Percentiles rank a stretch among this genome's conserved stretches.
phyloP scores from a whole-genome alignment of 2,113 vertebrate genomes.

The Xiphophorus hellerii region DNA sequence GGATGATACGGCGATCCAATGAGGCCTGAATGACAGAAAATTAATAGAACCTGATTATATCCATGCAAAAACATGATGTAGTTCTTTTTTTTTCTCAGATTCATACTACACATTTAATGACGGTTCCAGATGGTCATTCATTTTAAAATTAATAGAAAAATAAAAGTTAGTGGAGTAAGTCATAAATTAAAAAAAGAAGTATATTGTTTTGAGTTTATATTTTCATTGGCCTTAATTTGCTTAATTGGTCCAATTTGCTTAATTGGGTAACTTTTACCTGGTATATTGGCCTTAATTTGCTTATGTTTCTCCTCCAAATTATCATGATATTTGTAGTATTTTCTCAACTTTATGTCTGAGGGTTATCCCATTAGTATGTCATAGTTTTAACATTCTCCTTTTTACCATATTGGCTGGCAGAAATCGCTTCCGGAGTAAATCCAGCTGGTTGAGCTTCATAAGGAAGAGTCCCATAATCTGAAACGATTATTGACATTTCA shows the following conservation, averaged over 20 bases:
- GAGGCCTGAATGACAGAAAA: slow-evolving; percentile 28
- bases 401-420: slow-evolving; percentile 63
- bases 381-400: background rate
- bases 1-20: slow-evolving; percentile 44
- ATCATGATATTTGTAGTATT: background rate
- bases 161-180: background rate
- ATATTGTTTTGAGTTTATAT: background rate
- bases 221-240: background rate
- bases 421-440: slow-evolving; percentile 48
- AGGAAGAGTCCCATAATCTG: slow-evolving; percentile 70
- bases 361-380: background rate
- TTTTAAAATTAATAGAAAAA: too few relatives aligned
- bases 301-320: background rate
- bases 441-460: slow-evolving; percentile 66
- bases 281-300: background rate
- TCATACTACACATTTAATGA: background rate
- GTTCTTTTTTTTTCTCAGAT: too few relatives aligned
- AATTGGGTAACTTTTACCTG: too few relatives aligned
- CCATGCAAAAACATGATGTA: background rate
- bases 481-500: too few relatives aligned
- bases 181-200: background rate
- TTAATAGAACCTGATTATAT: background rate
- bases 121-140: background rate
- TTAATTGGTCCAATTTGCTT: too few relatives aligned
- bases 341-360: background rate